These are phyloP conservation scores for Eupithecia insigniata DNA, from an alignment of 2,888 invertebrate genomes.

Conservation along the genomic window DNA sequence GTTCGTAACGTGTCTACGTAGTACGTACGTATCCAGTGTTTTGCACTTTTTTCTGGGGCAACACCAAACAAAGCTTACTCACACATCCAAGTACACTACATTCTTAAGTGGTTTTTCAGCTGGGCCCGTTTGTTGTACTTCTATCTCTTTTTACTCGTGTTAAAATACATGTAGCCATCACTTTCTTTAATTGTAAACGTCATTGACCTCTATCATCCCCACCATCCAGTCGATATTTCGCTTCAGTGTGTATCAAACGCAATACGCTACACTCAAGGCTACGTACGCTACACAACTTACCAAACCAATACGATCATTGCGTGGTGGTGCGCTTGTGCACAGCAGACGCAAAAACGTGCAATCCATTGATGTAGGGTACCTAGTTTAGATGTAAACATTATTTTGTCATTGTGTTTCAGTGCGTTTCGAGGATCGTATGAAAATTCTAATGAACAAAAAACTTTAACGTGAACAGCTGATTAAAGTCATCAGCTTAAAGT, in stretches of 20 bases:
- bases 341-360: slow-evolving; percentile 4
- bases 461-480: slow-evolving; percentile 74
- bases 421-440: slow-evolving; percentile 70
- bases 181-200: slow-evolving; percentile 62
- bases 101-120: slow-evolving; percentile 17
- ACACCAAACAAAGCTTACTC: slow-evolving; percentile 7
- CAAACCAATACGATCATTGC: no score
- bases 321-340: not conserved
- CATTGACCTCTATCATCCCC: slow-evolving; percentile 75
- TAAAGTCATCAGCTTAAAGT: slow-evolving; percentile 48
- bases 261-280: no score
- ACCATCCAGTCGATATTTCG: slow-evolving; percentile 66
- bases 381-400: slow-evolving; percentile 71
- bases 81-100: not conserved
- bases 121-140: slow-evolving; percentile 60
- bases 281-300: no score
- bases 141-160: slow-evolving; percentile 49
- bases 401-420: slow-evolving; percentile 76
- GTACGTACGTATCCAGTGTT: no score
- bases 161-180: slow-evolving; percentile 42
- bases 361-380: slow-evolving; percentile 56
- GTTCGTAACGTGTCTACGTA: no score
- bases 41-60: not conserved
- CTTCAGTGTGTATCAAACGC: slow-evolving; percentile 60
- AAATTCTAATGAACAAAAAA: slow-evolving; percentile 57